phyloP scores from a whole-genome alignment of 1,140 invertebrate genomes.

The Cataglyphis hispanica region DNA sequence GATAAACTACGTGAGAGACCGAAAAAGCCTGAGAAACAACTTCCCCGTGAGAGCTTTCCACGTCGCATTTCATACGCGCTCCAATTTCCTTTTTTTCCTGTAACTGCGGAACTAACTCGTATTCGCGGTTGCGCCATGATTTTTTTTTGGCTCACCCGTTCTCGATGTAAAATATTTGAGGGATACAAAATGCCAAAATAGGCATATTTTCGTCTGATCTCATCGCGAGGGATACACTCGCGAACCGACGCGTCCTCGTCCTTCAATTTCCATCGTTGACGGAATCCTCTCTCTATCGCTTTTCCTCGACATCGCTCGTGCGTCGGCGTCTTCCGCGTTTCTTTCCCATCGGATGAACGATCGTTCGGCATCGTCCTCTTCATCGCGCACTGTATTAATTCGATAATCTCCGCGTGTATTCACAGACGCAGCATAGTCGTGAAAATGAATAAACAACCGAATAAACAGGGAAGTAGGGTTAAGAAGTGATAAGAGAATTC shows the following conservation, averaged over 20 bases:
- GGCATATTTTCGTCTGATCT: no score
- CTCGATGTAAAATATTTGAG: no score
- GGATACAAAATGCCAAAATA: no score
- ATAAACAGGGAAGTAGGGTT: not conserved
- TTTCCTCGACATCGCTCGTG: no score
- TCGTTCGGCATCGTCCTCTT: not conserved
- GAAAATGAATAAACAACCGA: not conserved
- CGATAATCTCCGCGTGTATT: slow-evolving; percentile 20
- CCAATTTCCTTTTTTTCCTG: not conserved
- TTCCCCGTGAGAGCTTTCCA: slow-evolving; percentile 49
- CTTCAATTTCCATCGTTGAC: no score
- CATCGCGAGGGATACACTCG: no score
- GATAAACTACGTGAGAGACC: slow-evolving; percentile 45
- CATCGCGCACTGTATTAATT: not conserved
- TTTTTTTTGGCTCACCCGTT: not conserved
- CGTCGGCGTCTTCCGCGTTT: not conserved
- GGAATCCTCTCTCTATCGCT: no score
- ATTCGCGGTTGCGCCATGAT: not conserved
- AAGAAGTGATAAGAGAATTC: not conserved
- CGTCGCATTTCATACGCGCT: slow-evolving; percentile 9
- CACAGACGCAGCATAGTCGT: slow-evolving; percentile 17
- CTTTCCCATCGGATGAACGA: no score
- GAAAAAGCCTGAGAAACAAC: slow-evolving; percentile 15
- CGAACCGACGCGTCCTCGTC: no score
- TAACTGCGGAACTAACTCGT: not conserved